A percentile compares a stretch with the other conserved stretches of the same genome.
phyloP scores from a whole-genome alignment of 2,797 vertebrate genomes.

The Malurus leucopterus region DNA sequence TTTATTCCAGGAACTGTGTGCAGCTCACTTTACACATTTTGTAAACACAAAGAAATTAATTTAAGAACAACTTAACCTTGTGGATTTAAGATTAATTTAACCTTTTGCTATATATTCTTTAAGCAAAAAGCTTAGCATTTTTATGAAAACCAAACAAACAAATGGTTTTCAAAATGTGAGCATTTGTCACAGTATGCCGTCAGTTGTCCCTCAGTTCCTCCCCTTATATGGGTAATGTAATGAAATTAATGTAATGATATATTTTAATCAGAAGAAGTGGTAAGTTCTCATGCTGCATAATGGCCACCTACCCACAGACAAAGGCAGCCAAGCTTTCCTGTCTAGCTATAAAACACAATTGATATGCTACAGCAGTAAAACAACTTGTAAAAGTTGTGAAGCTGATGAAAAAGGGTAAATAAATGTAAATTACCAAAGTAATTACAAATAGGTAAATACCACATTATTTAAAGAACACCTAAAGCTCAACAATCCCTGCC shows the following conservation, averaged over 20 bases:
- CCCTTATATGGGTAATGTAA: background rate
- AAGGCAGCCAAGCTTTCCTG: background rate
- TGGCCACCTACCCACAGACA: background rate
- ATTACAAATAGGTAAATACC: slow-evolving; percentile 11
- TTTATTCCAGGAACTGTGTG: background rate
- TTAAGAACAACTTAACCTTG: slow-evolving; percentile 18
- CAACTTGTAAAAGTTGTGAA: background rate
- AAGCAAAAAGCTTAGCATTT: background rate
- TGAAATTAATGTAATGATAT: background rate
- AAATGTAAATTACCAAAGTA: background rate
- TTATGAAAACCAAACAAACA: background rate
- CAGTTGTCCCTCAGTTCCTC: background rate
- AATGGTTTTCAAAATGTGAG: background rate
- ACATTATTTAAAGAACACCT: slow-evolving; percentile 26
- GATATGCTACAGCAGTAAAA: background rate
- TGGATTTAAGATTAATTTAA: background rate
- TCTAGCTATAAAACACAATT: slow-evolving; percentile 12
- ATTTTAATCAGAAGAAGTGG: background rate
- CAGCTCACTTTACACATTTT: background rate
- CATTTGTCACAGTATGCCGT: background rate
- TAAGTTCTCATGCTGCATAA: background rate
- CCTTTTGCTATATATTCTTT: background rate
- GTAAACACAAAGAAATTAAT: background rate
- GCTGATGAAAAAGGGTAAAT: slow-evolving; percentile 4
- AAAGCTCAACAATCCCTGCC: background rate